phyloP scores from a whole-genome alignment of 2,113 vertebrate genomes.

The Myrmecobius fasciatus region DNA sequence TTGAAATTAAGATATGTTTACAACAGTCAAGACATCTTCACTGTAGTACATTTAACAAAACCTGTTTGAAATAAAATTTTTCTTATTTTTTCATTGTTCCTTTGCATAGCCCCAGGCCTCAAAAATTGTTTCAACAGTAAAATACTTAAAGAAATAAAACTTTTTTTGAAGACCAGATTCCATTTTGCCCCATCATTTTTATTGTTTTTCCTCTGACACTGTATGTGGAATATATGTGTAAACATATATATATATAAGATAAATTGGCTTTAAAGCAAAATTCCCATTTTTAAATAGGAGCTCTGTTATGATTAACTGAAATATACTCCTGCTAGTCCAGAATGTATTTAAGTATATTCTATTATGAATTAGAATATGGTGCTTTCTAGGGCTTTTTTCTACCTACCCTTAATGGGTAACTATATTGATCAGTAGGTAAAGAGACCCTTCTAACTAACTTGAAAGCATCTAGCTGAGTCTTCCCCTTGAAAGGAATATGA shows the following conservation, averaged over 20 bases:
- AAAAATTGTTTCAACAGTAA: conserved; percentile 68
- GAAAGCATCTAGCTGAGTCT: background rate
- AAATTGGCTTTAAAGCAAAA: conserved; percentile 16
- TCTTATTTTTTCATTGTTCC: conserved; percentile 79
- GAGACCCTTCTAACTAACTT: background rate
- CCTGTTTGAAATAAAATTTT: conserved; percentile 82
- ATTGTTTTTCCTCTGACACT: conserved; percentile 38
- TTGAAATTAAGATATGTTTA: conserved; percentile 71
- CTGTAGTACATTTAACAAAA: conserved; percentile 76
- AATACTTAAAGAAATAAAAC: conserved; percentile 73
- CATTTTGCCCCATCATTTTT: conserved; percentile 50
- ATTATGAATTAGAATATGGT: background rate
- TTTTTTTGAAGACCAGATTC: conserved; percentile 60
- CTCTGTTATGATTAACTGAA: background rate
- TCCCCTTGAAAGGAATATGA: background rate
- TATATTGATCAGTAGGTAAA: background rate
- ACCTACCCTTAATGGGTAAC: background rate
- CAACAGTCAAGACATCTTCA: conserved; percentile 73
- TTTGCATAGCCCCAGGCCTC: conserved; percentile 70
- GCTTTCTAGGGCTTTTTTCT: background rate
- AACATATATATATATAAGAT: background rate
- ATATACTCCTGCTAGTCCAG: background rate
- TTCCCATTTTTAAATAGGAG: background rate
- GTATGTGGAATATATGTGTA: background rate
- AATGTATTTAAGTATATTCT: background rate